Conservation (phyloP, 2,888 invertebrate genomes). For the Erannis defoliaria region DNA sequence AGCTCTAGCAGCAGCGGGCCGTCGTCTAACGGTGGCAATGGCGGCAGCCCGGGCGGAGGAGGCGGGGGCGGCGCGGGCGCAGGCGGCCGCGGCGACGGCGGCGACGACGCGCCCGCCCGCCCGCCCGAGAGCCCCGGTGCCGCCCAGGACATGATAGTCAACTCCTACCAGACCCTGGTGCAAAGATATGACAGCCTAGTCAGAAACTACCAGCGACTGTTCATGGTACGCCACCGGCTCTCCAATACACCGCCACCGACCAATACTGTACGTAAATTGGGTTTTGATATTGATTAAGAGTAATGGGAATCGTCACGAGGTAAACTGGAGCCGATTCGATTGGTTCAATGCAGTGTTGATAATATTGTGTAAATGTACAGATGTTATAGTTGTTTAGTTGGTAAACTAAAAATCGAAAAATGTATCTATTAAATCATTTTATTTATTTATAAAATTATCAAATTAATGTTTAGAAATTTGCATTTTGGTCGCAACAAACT, state of each 20-base stretch:
- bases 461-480: too few relatives aligned
- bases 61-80: slow-evolving; percentile 9
- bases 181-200: slow-evolving; percentile 83
- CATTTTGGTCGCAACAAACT: too few relatives aligned
- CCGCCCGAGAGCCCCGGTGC: slow-evolving; percentile 61
- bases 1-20: slow-evolving; percentile 50
- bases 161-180: slow-evolving; percentile 81
- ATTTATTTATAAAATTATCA: too few relatives aligned
- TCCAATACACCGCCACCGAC: slow-evolving; percentile 74
- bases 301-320: slow-evolving; percentile 21
- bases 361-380: neutral
- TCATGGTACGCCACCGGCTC: slow-evolving; percentile 79
- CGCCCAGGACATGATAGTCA: slow-evolving; percentile 77
- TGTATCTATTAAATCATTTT: too few relatives aligned
- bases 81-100: slow-evolving; percentile 2
- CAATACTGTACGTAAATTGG: slow-evolving; percentile 67
- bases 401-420: too few relatives aligned
- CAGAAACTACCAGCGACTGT: slow-evolving; percentile 81
- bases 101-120: slow-evolving; percentile 38
- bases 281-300: slow-evolving; percentile 39
- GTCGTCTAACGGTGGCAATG: slow-evolving; percentile 48
- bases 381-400: too few relatives aligned
- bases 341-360: neutral
- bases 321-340: slow-evolving; percentile 2
- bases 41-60: slow-evolving; percentile 46